Conservation (phyloP, 1,140 invertebrate genomes). For the Diachasmimorpha longicaudata region DNA sequence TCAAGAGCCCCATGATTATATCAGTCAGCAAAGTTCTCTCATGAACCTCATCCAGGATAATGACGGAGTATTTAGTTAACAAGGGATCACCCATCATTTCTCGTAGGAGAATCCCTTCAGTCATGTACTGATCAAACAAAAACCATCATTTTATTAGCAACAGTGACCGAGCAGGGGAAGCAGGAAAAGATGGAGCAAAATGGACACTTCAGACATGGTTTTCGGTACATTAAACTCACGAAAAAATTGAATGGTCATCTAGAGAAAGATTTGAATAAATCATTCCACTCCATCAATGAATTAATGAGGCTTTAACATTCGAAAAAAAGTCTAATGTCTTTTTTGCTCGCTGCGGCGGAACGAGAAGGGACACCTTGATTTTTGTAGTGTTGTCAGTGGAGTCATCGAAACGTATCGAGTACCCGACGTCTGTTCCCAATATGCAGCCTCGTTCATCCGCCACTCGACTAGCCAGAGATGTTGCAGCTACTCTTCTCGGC, state of each 20-base stretch:
- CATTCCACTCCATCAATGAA: background rate
- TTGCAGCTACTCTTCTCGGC: constrained; percentile 88
- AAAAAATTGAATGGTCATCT: background rate
- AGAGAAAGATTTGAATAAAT: too few relatives aligned
- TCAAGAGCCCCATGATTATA: constrained; percentile 91
- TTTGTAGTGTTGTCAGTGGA: constrained; percentile 74
- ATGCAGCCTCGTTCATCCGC: constrained; percentile 85
- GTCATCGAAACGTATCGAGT: constrained; percentile 91
- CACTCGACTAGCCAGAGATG: constrained; percentile 87
- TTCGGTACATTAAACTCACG: too few relatives aligned
- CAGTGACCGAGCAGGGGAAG: background rate
- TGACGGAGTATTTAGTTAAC: constrained; percentile 84
- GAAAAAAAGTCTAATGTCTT: constrained; percentile 21
- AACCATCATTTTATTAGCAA: background rate
- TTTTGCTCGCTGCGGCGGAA: too few relatives aligned
- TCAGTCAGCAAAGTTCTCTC: constrained; percentile 93
- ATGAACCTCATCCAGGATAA: constrained; percentile 97
- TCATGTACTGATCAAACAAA: constrained; percentile 80
- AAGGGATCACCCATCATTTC: constrained; percentile 96
- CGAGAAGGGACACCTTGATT: constrained; percentile 74
- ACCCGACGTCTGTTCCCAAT: constrained; percentile 88
- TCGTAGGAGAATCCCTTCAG: constrained; percentile 91
- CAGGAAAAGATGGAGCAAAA: too few relatives aligned
- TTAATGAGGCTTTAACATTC: background rate
- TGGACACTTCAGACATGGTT: too few relatives aligned